These are phyloP conservation scores for Sinhomidia bicolor DNA, from an alignment of 2,888 invertebrate species.

Conservation along the genomic window DNA sequence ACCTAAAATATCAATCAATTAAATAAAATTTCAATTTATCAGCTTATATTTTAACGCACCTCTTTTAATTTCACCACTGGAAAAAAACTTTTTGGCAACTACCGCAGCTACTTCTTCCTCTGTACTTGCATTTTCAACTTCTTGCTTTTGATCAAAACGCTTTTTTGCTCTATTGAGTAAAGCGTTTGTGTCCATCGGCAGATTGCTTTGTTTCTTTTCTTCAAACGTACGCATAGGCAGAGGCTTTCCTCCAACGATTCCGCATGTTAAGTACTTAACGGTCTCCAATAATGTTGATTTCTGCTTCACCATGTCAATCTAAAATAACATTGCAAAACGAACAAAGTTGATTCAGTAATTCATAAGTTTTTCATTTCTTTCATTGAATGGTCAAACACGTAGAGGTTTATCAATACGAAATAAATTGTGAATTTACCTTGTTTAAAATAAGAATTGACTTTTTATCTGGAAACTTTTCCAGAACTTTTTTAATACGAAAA, in stretches of 20 bases:
- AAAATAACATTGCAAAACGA: no score
- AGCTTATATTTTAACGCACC: constrained; percentile 56
- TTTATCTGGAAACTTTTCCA: constrained; percentile 85
- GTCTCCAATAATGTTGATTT: constrained; percentile 89
- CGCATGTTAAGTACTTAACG: constrained; percentile 87
- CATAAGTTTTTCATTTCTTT: no score
- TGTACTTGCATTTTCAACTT: not conserved
- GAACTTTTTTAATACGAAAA: constrained; percentile 86
- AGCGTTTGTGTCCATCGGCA: constrained; percentile 52
- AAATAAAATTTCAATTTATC: not conserved
- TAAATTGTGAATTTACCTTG: no score
- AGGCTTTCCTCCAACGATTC: constrained; percentile 79
- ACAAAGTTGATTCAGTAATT: no score
- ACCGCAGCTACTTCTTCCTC: not conserved
- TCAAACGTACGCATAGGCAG: constrained; percentile 59
- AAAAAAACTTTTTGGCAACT: constrained; percentile 29
- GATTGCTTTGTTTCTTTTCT: constrained; percentile 51
- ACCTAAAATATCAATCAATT: not conserved
- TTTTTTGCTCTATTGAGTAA: constrained; percentile 70
- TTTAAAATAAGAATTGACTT: constrained; percentile 91
- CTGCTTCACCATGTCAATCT: constrained; percentile 88
- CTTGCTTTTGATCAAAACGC: not conserved
- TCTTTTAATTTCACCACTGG: constrained; percentile 57
- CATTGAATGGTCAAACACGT: no score
- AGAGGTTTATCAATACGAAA: no score